Evolutionary conservation across 2,888 invertebrate genomes (phyloP), one percentile per base, ranked within the genome.

Genomic region (Sphinx pinastri): DNA sequence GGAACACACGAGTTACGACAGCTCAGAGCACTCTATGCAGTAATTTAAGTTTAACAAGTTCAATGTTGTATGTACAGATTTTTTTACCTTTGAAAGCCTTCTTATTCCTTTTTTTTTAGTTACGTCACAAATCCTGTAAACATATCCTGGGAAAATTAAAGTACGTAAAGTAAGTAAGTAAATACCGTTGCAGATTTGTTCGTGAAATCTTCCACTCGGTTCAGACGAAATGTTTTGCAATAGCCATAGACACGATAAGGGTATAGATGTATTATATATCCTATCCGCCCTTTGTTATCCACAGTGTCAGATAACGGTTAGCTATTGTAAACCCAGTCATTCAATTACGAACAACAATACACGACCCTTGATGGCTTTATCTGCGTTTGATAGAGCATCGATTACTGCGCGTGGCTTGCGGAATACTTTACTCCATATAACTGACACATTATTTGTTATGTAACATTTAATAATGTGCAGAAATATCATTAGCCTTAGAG

Each of bases 251-350:
- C 47, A 12, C 16, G 16, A 16, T 45, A 47, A 47, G 47, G 12
- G 45, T 16, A 16, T 45, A 16, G 38, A 59, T 45, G 45, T 38
- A 5, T 19, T n/a, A 54, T 60, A 47, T 6, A 60, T 12, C 45
- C 45, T 47, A 60, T 60, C 12, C 60, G n/a, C 47, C 47, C 60
- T 60, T 60, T 60, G 60, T 47, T 60, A 19, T 60, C 54, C n/a
- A 54, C 8, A 54, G 54, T 54, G 16, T 54, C 16, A 16, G 60
- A 60, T 60, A 60, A 60, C 60, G 16, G 45, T 47, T 47, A 45
- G 12, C 45, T 45, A 60, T 45, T 47, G 16, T 25, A 25, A 25
- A 25, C 25, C 25, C 25, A 1, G 25, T 25, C 25, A 25, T 25
- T 25, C 25, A 25, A 25, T 25, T 45, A 60, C 38, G 13, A 10